These are phyloP conservation scores for Pelochelys cantorii DNA, from an alignment of 2,797 vertebrate species.

Conservation along the genomic window DNA sequence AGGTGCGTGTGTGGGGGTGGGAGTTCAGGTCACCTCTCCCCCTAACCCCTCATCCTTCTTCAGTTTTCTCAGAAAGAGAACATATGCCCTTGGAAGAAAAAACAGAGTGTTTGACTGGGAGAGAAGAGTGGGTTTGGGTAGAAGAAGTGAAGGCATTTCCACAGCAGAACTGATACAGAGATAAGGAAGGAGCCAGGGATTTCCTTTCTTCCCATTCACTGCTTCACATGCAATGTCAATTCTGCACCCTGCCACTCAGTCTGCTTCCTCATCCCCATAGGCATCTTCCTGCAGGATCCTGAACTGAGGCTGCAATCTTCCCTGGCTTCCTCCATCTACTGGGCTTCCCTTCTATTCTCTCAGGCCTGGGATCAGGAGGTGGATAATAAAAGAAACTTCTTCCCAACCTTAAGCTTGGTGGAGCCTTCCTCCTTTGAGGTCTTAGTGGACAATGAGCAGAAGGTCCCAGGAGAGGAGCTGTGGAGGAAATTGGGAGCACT, in stretches of 20 bases:
- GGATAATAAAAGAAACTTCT: neutral
- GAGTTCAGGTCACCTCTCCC: neutral
- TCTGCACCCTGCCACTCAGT: rapidly evolving
- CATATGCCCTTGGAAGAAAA: rapidly evolving
- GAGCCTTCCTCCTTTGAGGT: neutral
- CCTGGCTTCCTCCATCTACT: neutral
- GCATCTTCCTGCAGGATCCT: rapidly evolving
- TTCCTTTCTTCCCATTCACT: neutral
- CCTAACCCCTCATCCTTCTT: neutral
- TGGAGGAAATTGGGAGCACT: neutral
- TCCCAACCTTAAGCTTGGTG: neutral
- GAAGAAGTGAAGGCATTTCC: neutral
- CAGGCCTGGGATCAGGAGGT: neutral
- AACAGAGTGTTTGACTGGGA: rapidly evolving
- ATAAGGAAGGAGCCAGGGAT: neutral
- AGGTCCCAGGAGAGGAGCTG: neutral
- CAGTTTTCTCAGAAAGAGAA: neutral
- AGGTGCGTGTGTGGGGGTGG: too few relatives aligned
- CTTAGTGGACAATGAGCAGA: neutral
- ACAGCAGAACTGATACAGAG: neutral
- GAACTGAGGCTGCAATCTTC: rapidly evolving
- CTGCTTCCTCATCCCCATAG: neutral
- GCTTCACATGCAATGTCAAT: neutral
- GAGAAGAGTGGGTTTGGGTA: neutral
- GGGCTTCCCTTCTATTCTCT: neutral